phyloP scores from a whole-genome alignment of 2,113 vertebrate genomes.

The Pseudopodoces humilis region DNA sequence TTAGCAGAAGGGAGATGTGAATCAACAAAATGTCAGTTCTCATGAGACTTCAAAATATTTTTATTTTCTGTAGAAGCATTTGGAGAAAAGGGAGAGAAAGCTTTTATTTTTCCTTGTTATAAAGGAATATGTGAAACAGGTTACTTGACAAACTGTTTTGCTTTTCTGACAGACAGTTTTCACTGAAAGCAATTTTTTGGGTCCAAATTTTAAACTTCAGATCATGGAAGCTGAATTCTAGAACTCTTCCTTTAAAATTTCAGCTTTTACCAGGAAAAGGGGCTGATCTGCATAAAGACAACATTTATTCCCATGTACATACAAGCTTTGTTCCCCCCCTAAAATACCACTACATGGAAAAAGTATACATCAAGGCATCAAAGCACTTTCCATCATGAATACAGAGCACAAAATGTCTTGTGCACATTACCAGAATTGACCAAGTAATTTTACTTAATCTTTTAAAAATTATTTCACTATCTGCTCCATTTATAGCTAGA shows the following conservation, averaged over 20 bases:
- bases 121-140: background rate
- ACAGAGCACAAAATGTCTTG: background rate
- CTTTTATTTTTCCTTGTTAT: background rate
- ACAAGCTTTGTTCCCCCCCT: background rate
- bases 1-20: background rate
- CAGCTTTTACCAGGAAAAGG: background rate
- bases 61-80: background rate
- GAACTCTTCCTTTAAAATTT: background rate
- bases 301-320: background rate
- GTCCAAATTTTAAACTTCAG: background rate
- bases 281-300: background rate
- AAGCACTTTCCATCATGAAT: background rate
- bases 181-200: background rate
- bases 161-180: background rate
- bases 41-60: background rate
- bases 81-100: background rate
- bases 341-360: background rate
- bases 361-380: rapidly evolving
- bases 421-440: background rate
- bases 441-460: background rate
- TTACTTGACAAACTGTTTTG: background rate
- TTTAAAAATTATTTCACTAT: background rate
- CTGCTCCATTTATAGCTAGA: background rate
- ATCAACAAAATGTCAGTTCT: background rate
- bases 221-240: background rate